Evolutionary conservation across 2,797 vertebrate species (phyloP).

Genomic region (Novumbra hubbsi): DNA sequence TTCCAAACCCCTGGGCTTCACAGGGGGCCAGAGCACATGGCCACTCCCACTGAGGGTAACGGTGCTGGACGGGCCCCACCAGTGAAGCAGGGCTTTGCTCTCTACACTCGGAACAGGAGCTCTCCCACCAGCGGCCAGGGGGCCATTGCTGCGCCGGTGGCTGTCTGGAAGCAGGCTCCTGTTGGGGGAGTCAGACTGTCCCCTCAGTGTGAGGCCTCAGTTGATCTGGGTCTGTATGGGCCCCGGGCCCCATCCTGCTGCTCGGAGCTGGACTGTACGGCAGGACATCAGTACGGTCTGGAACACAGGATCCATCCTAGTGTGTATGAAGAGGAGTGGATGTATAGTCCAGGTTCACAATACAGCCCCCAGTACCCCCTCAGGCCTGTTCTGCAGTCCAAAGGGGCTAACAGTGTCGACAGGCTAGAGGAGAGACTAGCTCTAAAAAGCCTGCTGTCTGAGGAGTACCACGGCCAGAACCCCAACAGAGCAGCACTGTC

Average conservation of each 20-base stretch:
- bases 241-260: conserved; percentile 71
- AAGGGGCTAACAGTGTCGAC: too few relatives aligned
- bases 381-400: neutral
- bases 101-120: conserved; percentile 59
- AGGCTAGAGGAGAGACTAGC: conserved; percentile 2
- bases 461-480: conserved; percentile 50
- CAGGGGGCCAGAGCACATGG: too few relatives aligned
- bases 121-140: conserved; percentile 27
- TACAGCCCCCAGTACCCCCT: conserved; percentile 32
- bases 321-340: conserved; percentile 62
- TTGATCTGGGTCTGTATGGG: conserved; percentile 79
- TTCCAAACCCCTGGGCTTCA: too few relatives aligned
- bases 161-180: conserved; percentile 51
- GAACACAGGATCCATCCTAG: conserved; percentile 62
- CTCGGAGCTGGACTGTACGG: conserved; percentile 64
- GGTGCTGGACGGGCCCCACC: conserved; percentile 49
- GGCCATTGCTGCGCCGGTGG: conserved; percentile 38
- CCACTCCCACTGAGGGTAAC: conserved; percentile 56
- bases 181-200: conserved; percentile 38
- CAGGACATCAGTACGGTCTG: conserved; percentile 62
- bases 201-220: conserved; percentile 50
- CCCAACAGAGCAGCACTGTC: conserved; percentile 29
- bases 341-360: conserved; percentile 50
- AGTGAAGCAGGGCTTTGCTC: conserved; percentile 62
- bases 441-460: conserved; percentile 53